Evolutionary conservation across 2,797 vertebrate species (phyloP).

Genomic region (Denticeps clupeoides): DNA sequence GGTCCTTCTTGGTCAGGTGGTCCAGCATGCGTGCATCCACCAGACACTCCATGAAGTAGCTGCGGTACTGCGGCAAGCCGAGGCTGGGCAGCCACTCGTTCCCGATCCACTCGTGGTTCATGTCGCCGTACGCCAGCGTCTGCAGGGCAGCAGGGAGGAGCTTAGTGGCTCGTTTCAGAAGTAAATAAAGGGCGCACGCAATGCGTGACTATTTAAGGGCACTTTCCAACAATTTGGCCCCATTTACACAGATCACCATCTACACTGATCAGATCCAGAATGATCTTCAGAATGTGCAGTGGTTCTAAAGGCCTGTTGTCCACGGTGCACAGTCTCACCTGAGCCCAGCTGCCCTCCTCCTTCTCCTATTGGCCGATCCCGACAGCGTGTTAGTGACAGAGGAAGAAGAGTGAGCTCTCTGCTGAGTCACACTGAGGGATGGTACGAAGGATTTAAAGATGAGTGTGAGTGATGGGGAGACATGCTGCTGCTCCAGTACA

Average conservation of each 20-base stretch:
- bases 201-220: too few relatives aligned
- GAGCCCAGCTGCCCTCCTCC: constrained; percentile 96
- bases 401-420: constrained; percentile 41
- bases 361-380: constrained; percentile 71
- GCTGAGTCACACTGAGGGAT: constrained; percentile 8
- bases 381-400: constrained; percentile 61
- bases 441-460: too few relatives aligned
- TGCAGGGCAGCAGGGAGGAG: constrained; percentile 21
- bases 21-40: constrained; percentile 78
- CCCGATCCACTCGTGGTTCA: constrained; percentile 82
- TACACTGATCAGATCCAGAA: too few relatives aligned
- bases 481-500: too few relatives aligned
- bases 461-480: too few relatives aligned
- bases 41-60: constrained; percentile 81
- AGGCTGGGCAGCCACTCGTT: constrained; percentile 77
- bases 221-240: too few relatives aligned
- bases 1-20: constrained; percentile 79
- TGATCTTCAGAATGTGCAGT: too few relatives aligned
- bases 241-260: constrained; percentile 15
- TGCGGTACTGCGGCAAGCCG: constrained; percentile 77
- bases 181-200: too few relatives aligned
- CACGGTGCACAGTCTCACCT: constrained; percentile 86
- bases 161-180: too few relatives aligned
- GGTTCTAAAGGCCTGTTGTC: too few relatives aligned
- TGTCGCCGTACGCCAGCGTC: constrained; percentile 77